These are phyloP conservation scores for Phaethornis superciliosus DNA, from an alignment of 2,113 vertebrate species.

Conservation along the genomic window DNA sequence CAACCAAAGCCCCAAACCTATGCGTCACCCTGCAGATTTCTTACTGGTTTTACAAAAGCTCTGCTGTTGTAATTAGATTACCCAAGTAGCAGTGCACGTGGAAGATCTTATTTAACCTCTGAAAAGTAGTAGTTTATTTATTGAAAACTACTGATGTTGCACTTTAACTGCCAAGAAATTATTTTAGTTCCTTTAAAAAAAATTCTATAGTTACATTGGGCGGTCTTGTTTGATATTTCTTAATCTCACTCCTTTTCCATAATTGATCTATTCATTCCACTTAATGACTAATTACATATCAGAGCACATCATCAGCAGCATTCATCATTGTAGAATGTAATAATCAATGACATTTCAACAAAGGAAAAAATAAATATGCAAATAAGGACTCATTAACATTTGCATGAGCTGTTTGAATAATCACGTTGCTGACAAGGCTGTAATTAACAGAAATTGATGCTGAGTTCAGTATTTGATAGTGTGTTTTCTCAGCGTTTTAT, in stretches of 20 bases:
- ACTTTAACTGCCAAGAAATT: conserved; percentile 83
- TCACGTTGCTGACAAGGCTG: conserved; percentile 97
- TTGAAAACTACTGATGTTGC: conserved; percentile 80
- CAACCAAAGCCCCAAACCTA: neutral
- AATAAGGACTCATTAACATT: conserved; percentile 99
- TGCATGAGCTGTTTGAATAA: conserved; percentile 99
- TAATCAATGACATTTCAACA: conserved; percentile 99
- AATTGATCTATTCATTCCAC: conserved; percentile 99
- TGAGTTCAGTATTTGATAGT: conserved; percentile 89
- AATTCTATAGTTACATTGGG: conserved; percentile 80
- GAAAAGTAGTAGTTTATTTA: conserved; percentile 80
- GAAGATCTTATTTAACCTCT: conserved; percentile 77
- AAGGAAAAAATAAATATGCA: conserved; percentile 99
- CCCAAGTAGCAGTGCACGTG: conserved; percentile 69
- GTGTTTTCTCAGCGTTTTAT: conserved; percentile 86
- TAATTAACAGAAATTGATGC: conserved; percentile 98
- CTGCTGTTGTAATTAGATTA: conserved; percentile 76
- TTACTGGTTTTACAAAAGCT: conserved; percentile 19
- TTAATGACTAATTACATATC: conserved; percentile 99
- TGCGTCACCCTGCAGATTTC: neutral
- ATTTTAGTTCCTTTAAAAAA: conserved; percentile 77
- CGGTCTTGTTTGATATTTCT: conserved; percentile 91
- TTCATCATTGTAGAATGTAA: conserved; percentile 99
- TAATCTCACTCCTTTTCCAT: conserved; percentile 91
- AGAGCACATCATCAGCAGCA: conserved; percentile 95